phyloP scores from a whole-genome alignment of 1,140 invertebrate species.

The Bactericera cockerelli region DNA sequence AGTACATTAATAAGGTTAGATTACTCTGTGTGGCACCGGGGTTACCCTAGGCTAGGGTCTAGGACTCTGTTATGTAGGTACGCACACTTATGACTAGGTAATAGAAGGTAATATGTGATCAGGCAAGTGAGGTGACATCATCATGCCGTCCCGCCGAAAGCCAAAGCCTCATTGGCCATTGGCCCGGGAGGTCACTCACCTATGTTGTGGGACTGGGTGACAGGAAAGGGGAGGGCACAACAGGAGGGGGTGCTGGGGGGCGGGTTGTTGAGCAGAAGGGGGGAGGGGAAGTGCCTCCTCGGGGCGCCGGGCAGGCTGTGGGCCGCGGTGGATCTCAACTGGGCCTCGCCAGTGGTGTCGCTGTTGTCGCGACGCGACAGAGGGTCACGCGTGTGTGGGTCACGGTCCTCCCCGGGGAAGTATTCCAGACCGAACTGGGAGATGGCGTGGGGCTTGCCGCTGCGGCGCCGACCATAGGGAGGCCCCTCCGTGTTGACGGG shows the following conservation, averaged over 20 bases:
- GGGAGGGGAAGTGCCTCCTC: conserved; percentile 12
- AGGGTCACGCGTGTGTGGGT: not conserved
- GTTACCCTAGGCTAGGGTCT: too few relatives aligned
- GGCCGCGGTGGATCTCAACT: conserved; percentile 8
- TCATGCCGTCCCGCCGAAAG: too few relatives aligned
- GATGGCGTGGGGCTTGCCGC: conserved; percentile 17
- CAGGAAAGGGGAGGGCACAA: conserved; percentile 19
- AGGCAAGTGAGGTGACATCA: too few relatives aligned
- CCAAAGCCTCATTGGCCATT: too few relatives aligned
- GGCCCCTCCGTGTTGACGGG: conserved; percentile 21
- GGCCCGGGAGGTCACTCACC: too few relatives aligned
- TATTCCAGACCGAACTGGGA: conserved; percentile 17
- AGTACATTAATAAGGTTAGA: too few relatives aligned
- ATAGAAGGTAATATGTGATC: too few relatives aligned
- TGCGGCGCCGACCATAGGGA: conserved; percentile 20
- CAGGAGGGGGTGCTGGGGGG: conserved; percentile 15
- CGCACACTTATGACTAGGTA: too few relatives aligned
- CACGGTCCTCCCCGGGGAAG: conserved; percentile 16
- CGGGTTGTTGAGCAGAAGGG: conserved; percentile 10
- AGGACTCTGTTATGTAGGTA: too few relatives aligned
- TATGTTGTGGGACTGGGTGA: conserved; percentile 23
- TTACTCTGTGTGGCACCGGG: too few relatives aligned
- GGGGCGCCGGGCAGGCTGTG: not conserved
- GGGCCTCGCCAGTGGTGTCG: not conserved
- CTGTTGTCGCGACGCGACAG: not conserved